Evolutionary conservation across 2,888 invertebrate genomes (phyloP).

Genomic region (Synanthedon vespiformis): DNA sequence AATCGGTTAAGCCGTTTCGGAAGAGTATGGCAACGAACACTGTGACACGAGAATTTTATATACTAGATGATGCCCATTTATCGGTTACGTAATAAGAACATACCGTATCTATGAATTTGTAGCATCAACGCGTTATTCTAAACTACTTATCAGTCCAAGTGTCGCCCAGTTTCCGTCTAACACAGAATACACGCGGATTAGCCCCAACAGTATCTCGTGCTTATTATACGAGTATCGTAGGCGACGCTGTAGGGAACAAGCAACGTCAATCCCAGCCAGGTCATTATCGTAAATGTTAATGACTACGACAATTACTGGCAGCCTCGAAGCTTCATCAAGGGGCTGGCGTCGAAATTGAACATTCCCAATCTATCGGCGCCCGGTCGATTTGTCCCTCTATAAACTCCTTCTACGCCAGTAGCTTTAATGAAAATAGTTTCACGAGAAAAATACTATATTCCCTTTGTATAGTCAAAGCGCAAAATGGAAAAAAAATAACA

Average conservation of each 20-base stretch:
- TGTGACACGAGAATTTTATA: too few relatives aligned
- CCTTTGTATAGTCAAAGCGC: slow-evolving; percentile 1
- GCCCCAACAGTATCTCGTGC: slow-evolving; percentile 26
- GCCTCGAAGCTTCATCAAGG: slow-evolving; percentile 40
- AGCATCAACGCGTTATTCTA: neutral
- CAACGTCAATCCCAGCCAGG: slow-evolving; percentile 46
- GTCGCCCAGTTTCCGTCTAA: slow-evolving; percentile 4
- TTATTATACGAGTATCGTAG: slow-evolving; percentile 28
- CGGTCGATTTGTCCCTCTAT: slow-evolving; percentile 50
- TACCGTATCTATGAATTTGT: slow-evolving; percentile 6
- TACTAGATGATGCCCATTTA: too few relatives aligned
- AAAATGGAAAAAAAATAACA: slow-evolving; percentile 12
- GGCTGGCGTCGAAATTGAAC: slow-evolving; percentile 44
- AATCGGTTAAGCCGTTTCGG: too few relatives aligned
- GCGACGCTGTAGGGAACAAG: slow-evolving; percentile 32
- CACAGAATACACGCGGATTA: slow-evolving; percentile 19
- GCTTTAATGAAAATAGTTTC: slow-evolving; percentile 64
- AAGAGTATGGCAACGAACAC: too few relatives aligned
- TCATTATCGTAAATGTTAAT: slow-evolving; percentile 68
- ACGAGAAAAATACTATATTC: slow-evolving; percentile 40
- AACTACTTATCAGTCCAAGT: slow-evolving; percentile 1
- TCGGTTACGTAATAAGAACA: slow-evolving; percentile 11
- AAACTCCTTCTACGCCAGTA: slow-evolving; percentile 48
- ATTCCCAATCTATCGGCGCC: slow-evolving; percentile 50
- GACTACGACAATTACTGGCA: slow-evolving; percentile 57